A percentile compares a stretch with the other conserved stretches of the same genome.
Evolutionary conservation across 2,113 vertebrate species (phyloP).

Genomic region (Grammomys surdaster): DNA sequence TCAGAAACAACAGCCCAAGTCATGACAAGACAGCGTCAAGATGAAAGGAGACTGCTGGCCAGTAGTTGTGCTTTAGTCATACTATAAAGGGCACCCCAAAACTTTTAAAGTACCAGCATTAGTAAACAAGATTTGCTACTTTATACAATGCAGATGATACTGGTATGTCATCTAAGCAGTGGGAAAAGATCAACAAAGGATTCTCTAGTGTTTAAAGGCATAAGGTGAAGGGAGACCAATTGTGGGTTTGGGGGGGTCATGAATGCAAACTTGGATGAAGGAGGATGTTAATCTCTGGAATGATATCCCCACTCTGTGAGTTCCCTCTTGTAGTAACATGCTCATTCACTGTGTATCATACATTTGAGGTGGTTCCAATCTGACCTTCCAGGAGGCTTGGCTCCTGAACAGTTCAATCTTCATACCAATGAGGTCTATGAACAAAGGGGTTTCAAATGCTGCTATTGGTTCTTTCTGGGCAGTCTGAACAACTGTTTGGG

Average conservation of each 20-base stretch:
- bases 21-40: neutral
- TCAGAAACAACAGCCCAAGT: neutral
- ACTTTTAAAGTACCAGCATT: neutral
- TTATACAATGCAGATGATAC: neutral
- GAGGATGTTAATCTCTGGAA: neutral
- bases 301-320: neutral
- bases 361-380: neutral
- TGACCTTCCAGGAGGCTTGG: neutral
- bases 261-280: neutral
- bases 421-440: neutral
- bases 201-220: neutral
- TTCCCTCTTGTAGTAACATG: neutral
- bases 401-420: neutral
- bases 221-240: neutral
- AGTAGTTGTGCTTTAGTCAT: neutral
- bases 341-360: fast-evolving
- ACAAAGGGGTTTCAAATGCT: neutral
- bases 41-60: neutral
- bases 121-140: neutral
- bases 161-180: neutral
- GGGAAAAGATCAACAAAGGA: neutral
- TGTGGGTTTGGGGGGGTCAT: neutral
- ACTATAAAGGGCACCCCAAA: neutral
- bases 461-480: neutral
- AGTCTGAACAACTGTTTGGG: neutral